Base-by-base conservation (phyloP, 1,140 invertebrate genomes). In the Neocloeon triangulifer region DNA sequence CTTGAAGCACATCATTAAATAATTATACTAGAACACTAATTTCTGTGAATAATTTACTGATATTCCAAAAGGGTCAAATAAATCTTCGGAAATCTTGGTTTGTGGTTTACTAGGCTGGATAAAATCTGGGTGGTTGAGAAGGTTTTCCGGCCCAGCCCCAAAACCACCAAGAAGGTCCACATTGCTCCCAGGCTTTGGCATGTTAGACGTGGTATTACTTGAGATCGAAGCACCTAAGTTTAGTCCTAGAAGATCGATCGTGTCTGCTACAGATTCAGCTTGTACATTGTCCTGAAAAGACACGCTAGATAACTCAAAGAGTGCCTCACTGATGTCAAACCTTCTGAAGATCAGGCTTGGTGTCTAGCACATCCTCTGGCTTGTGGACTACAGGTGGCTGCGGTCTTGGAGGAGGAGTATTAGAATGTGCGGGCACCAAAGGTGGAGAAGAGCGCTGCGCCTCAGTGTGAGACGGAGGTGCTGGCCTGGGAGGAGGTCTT, bases 91-190 rank as follows among this genome's bases (percentile, higher is more conserved):
- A 42, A 27, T 34, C 34, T 17, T 28, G 8, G 27, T 28, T 15
- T 12, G 14, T n/a, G 14, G n/a, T 9, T 14, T 9, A n/a, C 32
- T 41, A 3, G 37, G 39, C 13, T 35, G 39, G 2, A 46, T 33
- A n/a, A 35, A 44, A 30, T 41, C n/a, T n/a, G n/a, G n/a, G n/a
- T n/a, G n/a, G n/a, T n/a, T n/a, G n/a, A n/a, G n/a, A n/a, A n/a
- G n/a, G n/a, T n/a, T 46, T 0, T 43, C 16, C 6, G 43, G 37
- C 6, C 29, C 35, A 37, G 39, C 19, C 6, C 51, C 51, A 35
- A 71, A 64, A 16, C 58, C 64, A 20, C 59, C 64, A 13, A 77
- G 52, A 28, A 76, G 50, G 55, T 76, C 71, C 41, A 68, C 62
- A 41, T 63, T 60, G 34, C 48, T 48, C 21, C 8, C 27, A 36